Base-by-base conservation (phyloP, 1,140 invertebrate species). In the Bombus waltoni region DNA sequence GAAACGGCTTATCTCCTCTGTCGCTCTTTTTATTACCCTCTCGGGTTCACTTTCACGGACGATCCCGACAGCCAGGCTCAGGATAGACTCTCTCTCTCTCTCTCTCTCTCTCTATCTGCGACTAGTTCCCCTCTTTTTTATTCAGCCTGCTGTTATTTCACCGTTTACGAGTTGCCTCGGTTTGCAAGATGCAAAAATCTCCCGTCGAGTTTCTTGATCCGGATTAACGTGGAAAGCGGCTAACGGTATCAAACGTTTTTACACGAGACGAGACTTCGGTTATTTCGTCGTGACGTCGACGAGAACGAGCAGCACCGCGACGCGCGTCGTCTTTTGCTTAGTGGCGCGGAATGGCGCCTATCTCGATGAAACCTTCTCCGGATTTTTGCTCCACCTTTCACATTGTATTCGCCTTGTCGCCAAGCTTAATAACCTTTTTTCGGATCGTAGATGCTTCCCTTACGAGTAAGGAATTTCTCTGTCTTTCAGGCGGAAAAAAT, bases 21-120 rank as follows among this genome's bases (percentile, higher is more conserved):
- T 83, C 79, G 87, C 72, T 85, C 89, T 88, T 91, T 91, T 93
- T 92, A 92, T 92, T 92, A 92, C 89, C 74, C 87, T 91, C 84
- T 42, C 79, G 87, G 88, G 91, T 84, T 91, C 91, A 89, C 92
- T 93, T 93, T 93, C 88, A 78, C 72, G 81, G 15, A 87, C 53
- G 44, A 89, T 90, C 81, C 87, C 82, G 57, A 83, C 78, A 87
- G 82, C 80, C 82, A 72, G 77, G 57, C 83, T 73, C 74, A 73
- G 82, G 83, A 91, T 87, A 83, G 76, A 83, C 88, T 71, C 25
- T 40, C 9, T 18, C 35, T 25, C 66, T 10, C 10, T 10, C 10
- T 10, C 13, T 47, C 25, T n/a, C 28, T 22, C 88, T 89, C 32
- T 32, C 32, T 32, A 32, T 66, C 59, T 71, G 62, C 80, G 76